Evolutionary conservation across 2,888 invertebrate species (phyloP).

Genomic region (Amphipoea oculea): DNA sequence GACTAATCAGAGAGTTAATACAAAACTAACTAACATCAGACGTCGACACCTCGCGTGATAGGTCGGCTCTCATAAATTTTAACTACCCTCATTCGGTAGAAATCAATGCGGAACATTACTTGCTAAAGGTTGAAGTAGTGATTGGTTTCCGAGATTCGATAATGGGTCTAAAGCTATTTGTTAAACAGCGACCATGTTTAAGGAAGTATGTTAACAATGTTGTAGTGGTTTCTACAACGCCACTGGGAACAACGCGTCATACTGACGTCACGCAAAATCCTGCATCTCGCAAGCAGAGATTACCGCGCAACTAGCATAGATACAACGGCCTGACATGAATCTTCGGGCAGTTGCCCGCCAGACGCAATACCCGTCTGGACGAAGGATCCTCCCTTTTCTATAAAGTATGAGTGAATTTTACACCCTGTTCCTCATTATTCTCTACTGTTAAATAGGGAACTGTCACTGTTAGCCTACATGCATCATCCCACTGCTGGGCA

Average conservation of each 20-base stretch:
- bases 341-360: no score
- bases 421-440: no score
- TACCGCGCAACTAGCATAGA: no score
- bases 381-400: no score
- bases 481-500: background rate
- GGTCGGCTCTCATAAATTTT: constrained; percentile 60
- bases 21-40: constrained; percentile 39
- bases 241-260: no score
- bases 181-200: background rate
- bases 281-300: no score
- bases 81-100: constrained; percentile 58
- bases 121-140: constrained; percentile 28
- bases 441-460: background rate
- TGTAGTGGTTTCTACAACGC: no score
- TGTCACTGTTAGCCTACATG: background rate
- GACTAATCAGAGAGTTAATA: constrained; percentile 37
- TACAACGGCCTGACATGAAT: no score
- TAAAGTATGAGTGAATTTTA: no score
- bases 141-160: constrained; percentile 32
- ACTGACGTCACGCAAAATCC: no score
- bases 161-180: constrained; percentile 8
- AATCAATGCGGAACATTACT: constrained; percentile 56
- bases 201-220: background rate
- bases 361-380: no score
- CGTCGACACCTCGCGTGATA: constrained; percentile 65